Evolutionary conservation across 2,113 vertebrate genomes (phyloP), one percentile per base, ranked within the genome.

Genomic region (Neolamprologus longior): DNA sequence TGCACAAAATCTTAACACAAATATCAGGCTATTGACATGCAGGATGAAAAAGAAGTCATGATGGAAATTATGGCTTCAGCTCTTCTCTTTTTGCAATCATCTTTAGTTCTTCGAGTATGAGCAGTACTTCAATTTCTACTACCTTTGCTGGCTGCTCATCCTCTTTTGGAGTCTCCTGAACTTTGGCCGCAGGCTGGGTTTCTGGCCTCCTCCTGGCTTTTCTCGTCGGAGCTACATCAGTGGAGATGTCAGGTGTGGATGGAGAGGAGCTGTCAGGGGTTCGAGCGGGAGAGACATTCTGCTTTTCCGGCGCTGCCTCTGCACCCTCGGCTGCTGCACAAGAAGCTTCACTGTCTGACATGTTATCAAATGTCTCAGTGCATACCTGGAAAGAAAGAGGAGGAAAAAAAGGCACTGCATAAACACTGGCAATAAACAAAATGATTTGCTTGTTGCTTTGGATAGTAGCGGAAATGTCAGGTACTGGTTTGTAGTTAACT

Each of bases 171-270:
- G 1, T 37, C 61, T 92, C 88, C 73, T 89, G 68, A 7, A 73
- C 21, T 26, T 96, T 87, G 3, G 13, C 55, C 12, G 88, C 80
- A 58, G 93, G 63, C 89, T 95, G 97, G 52, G 92, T 26, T 7
- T 98, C 98, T 3, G 98, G 97, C 91, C 97, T 97, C 93, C 96
- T 98, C 57, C 97, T 95, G 87, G 97, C 97, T 91, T 97, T 95
- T 79, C 94, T 94, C 26, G 96, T 93, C 35, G 96, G 92, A 3
- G 95, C 94, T 14, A 96, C 92, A 24, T 97, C 96, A 0, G 89
- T 81, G 28, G 96, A 90, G 40, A 9, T 90, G 37, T 96, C 93
- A 1, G 90, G 80, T 0, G 81, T 12, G 33, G 82, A 58, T 1
- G 80, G 66, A 1, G 90, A 50, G 81, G 90, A 86, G 42, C 54